Conservation (phyloP, 2,113 vertebrate species). For the Motacilla tschutschensis region DNA sequence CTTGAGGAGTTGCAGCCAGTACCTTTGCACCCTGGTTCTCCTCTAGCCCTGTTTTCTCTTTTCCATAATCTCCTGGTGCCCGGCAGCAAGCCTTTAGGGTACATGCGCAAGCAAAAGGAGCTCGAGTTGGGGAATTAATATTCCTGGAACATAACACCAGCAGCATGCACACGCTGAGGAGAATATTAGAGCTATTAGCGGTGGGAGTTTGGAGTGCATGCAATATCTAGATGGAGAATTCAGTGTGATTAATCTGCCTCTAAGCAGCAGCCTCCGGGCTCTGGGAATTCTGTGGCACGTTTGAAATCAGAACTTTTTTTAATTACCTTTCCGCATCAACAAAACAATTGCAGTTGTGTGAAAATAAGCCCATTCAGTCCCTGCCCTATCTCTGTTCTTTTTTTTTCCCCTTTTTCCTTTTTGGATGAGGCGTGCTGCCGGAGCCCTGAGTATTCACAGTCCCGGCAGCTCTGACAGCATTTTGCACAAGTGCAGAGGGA, state of each 20-base stretch:
- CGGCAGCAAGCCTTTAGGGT: slow-evolving; percentile 72
- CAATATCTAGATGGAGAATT: slow-evolving; percentile 83
- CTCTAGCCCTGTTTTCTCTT: slow-evolving; percentile 37
- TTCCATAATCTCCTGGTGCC: slow-evolving; percentile 56
- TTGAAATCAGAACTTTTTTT: slow-evolving; percentile 78
- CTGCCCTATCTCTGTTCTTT: not conserved
- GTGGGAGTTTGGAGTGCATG: slow-evolving; percentile 80
- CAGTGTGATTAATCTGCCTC: slow-evolving; percentile 84
- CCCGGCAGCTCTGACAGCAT: slow-evolving; percentile 19
- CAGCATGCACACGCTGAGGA: slow-evolving; percentile 81
- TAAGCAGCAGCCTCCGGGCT: slow-evolving; percentile 82
- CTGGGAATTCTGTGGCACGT: slow-evolving; percentile 75
- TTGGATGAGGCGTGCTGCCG: not conserved
- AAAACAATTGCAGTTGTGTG: slow-evolving; percentile 61
- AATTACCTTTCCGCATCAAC: slow-evolving; percentile 69
- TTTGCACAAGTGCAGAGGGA: slow-evolving; percentile 40
- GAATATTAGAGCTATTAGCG: slow-evolving; percentile 85
- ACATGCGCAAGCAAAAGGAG: slow-evolving; percentile 66
- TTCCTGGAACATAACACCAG: slow-evolving; percentile 82
- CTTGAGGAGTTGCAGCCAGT: slow-evolving; percentile 46
- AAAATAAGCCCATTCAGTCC: slow-evolving; percentile 57
- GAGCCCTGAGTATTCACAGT: not conserved
- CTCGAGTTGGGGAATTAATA: slow-evolving; percentile 78
- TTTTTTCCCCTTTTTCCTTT: not conserved
- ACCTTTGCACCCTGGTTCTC: slow-evolving; percentile 32